Evolutionary conservation across 2,797 vertebrate species (phyloP).

Genomic region (Scomberomorus guttatus): DNA sequence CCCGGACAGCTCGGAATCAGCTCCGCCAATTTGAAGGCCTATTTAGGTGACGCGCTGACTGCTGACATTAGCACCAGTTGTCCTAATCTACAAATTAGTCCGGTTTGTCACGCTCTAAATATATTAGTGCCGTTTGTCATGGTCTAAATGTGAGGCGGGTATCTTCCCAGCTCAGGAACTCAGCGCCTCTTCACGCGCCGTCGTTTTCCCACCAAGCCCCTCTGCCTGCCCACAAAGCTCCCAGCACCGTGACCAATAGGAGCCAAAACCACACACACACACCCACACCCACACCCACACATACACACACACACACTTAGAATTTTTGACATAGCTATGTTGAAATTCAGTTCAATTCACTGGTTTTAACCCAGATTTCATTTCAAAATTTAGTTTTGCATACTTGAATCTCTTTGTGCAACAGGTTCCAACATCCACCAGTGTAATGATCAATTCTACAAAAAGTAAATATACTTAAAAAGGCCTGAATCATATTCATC

Average conservation of each 20-base stretch:
- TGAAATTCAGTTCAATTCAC: neutral
- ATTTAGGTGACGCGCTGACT: constrained; percentile 91
- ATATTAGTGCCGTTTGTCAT: constrained; percentile 86
- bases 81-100: constrained; percentile 94
- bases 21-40: constrained; percentile 92
- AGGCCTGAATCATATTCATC: no score
- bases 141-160: constrained; percentile 90
- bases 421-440: neutral
- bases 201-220: constrained; percentile 92
- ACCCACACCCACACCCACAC: constrained; percentile 15
- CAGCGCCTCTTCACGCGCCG: constrained; percentile 82
- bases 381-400: neutral
- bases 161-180: constrained; percentile 85
- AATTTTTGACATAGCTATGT: neutral
- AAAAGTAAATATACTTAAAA: no score
- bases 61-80: constrained; percentile 92
- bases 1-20: constrained; percentile 80
- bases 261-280: constrained; percentile 83
- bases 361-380: neutral
- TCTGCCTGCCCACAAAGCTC: constrained; percentile 88
- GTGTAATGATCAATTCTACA: neutral
- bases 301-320: constrained; percentile 2
- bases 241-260: constrained; percentile 92
- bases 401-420: neutral
- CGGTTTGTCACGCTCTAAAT: constrained; percentile 91